Conservation (phyloP, 2,113 vertebrate genomes). For the Equus przewalskii region DNA sequence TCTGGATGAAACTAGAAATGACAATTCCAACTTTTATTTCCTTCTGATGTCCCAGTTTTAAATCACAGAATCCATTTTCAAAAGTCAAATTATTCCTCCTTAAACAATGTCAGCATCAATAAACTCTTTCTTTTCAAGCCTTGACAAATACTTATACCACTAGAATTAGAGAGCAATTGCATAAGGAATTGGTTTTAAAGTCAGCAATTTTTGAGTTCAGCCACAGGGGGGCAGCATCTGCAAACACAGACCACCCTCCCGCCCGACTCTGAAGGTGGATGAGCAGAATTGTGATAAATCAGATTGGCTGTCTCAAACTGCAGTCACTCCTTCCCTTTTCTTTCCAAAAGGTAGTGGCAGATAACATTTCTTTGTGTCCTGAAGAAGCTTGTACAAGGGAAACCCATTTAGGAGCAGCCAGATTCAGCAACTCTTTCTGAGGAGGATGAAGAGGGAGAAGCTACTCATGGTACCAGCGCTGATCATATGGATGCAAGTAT, state of each 20-base stretch:
- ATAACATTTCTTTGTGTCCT: background rate
- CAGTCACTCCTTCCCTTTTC: background rate
- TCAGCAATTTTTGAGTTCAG: background rate
- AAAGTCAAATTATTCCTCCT: background rate
- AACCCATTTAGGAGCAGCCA: background rate
- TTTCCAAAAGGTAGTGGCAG: background rate
- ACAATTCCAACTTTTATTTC: background rate
- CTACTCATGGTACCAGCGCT: background rate
- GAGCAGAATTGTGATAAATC: background rate
- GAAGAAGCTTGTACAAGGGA: background rate
- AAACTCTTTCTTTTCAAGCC: background rate
- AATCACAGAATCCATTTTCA: background rate
- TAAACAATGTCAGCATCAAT: background rate
- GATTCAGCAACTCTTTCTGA: background rate
- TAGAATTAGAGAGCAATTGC: background rate
- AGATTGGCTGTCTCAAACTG: background rate
- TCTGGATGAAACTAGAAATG: background rate
- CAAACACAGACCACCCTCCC: background rate
- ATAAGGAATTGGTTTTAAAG: background rate
- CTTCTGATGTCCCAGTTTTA: background rate
- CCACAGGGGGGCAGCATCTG: background rate
- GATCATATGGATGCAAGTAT: background rate
- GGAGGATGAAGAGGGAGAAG: background rate
- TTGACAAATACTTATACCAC: background rate
- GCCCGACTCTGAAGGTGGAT: background rate